Percentiles rank a stretch among this genome's conserved stretches.
Conservation (phyloP, 1,140 invertebrate species). For the Drosophila pachea region DNA sequence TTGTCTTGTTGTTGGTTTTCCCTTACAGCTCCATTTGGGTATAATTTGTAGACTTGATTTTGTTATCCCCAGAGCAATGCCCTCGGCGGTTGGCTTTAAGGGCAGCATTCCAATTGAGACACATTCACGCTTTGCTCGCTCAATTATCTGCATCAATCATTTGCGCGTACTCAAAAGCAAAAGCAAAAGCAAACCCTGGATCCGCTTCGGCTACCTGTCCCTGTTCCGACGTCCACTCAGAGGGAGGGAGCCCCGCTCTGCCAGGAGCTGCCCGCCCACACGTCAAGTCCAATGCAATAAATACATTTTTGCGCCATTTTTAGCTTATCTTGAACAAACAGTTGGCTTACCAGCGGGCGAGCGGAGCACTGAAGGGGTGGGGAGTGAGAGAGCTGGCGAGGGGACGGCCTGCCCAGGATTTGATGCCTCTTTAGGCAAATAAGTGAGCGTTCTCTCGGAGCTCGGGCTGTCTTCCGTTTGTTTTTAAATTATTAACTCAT, state of each 20-base stretch:
- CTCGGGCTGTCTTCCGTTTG: constrained; percentile 26
- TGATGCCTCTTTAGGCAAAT: constrained; percentile 33
- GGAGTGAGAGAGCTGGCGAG: too few relatives aligned
- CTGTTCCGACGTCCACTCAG: neutral
- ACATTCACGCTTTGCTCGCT: too few relatives aligned
- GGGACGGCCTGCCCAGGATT: neutral
- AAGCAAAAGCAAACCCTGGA: too few relatives aligned
- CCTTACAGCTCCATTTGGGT: too few relatives aligned
- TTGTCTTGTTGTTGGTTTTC: neutral
- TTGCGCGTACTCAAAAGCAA: too few relatives aligned
- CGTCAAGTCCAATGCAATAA: constrained; percentile 7
- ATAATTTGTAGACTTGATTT: too few relatives aligned
- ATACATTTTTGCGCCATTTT: constrained; percentile 20
- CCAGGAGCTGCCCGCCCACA: neutral
- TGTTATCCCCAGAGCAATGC: too few relatives aligned
- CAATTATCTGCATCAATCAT: too few relatives aligned
- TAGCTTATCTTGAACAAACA: constrained; percentile 15
- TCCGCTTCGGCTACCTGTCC: too few relatives aligned
- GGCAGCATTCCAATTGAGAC: too few relatives aligned
- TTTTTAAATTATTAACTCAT: constrained; percentile 54
- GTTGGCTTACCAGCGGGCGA: neutral
- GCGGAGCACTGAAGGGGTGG: too few relatives aligned
- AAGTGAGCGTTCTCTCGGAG: neutral
- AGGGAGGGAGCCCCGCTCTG: neutral
- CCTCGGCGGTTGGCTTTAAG: too few relatives aligned